phyloP scores from a whole-genome alignment of 1,140 invertebrate species.

The Brachionus rubens region DNA sequence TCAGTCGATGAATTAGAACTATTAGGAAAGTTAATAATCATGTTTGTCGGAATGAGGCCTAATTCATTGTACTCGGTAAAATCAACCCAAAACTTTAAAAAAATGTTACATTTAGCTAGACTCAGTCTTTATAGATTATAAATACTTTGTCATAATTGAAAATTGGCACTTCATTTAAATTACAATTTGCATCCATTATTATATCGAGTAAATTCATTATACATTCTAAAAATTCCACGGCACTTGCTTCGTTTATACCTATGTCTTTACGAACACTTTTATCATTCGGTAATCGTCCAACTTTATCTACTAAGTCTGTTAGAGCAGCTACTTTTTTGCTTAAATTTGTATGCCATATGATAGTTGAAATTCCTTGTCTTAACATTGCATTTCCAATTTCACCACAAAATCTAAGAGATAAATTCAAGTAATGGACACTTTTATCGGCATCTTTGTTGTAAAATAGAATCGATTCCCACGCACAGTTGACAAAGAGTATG shows the following conservation, averaged over 20 bases:
- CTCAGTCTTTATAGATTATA: background rate
- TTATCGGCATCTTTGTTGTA: constrained; percentile 75
- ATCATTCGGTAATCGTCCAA: background rate
- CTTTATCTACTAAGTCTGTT: constrained; percentile 19
- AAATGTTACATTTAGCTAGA: background rate
- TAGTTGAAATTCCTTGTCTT: constrained; percentile 64
- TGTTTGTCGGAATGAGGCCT: constrained; percentile 21
- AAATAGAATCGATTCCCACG: constrained; percentile 79
- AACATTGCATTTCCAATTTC: constrained; percentile 67
- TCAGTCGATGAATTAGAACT: constrained; percentile 46
- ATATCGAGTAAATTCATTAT: constrained; percentile 45
- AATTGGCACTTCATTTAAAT: constrained; percentile 41
- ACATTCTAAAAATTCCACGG: background rate
- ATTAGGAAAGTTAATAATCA: constrained; percentile 28
- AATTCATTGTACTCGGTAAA: constrained; percentile 2
- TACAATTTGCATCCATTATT: constrained; percentile 43
- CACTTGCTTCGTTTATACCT: background rate
- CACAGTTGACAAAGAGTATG: constrained; percentile 75
- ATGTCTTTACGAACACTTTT: constrained; percentile 30
- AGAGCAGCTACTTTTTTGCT: constrained; percentile 8
- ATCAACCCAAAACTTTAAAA: constrained; percentile 35
- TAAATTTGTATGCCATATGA: constrained; percentile 30
- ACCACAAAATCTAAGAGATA: constrained; percentile 66
- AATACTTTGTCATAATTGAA: constrained; percentile 23
- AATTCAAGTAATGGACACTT: constrained; percentile 66